phyloP scores from a whole-genome alignment of 30 jellyfish, hydroid and myxozoan genomes.

The Aurelia sp. region DNA sequence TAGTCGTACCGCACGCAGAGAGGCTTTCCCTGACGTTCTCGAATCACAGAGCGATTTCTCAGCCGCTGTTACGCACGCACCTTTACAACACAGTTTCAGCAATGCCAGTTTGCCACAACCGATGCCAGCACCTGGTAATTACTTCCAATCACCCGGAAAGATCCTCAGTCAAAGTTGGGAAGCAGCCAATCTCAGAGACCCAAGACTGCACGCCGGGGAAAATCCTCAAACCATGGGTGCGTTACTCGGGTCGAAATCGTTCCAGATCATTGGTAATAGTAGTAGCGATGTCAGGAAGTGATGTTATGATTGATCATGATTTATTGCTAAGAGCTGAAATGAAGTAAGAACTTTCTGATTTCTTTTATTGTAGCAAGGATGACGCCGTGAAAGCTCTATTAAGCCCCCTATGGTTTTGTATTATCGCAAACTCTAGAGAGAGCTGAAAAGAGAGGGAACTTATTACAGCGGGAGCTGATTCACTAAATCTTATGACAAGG shows the following conservation, averaged over 20 bases:
- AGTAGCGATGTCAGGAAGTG: constrained; percentile 28
- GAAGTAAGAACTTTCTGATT: too few relatives aligned
- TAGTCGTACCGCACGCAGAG: constrained; percentile 37
- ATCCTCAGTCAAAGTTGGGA: constrained; percentile 30
- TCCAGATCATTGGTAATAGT: constrained; percentile 44
- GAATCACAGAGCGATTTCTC: constrained; percentile 32
- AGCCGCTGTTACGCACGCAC: constrained; percentile 30
- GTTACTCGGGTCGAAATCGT: constrained; percentile 23
- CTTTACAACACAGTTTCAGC: constrained; percentile 28
- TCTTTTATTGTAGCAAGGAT: background rate
- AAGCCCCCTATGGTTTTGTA: too few relatives aligned
- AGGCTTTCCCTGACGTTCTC: constrained; percentile 23
- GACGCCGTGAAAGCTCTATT: background rate
- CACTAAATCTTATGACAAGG: too few relatives aligned
- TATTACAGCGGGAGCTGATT: too few relatives aligned
- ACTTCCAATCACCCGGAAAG: constrained; percentile 50
- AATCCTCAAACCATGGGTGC: constrained; percentile 18
- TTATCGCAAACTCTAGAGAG: too few relatives aligned
- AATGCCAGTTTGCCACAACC: constrained; percentile 24
- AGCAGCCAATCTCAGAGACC: constrained; percentile 26
- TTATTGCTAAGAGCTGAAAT: background rate
- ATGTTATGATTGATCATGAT: background rate
- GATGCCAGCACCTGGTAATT: constrained; percentile 20
- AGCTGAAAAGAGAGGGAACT: too few relatives aligned
- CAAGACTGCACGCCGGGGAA: constrained; percentile 24